Evolutionary conservation across 2,888 invertebrate genomes (phyloP).

Genomic region (Epiblema foenella): DNA sequence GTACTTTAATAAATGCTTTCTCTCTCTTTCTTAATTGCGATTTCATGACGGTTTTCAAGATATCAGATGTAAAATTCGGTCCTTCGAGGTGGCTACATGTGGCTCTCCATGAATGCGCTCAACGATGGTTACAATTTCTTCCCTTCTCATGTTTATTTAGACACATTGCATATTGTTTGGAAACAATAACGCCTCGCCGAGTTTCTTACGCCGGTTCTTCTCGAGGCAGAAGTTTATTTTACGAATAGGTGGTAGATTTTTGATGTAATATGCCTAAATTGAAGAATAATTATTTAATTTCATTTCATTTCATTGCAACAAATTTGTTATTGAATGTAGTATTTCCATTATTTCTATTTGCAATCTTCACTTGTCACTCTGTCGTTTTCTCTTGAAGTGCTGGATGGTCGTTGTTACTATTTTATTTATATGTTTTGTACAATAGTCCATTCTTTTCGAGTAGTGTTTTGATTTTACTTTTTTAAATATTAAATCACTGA

Average conservation of each 20-base stretch:
- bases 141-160: no score
- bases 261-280: no score
- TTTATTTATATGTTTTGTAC: conserved; percentile 6
- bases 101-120: background rate
- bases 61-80: background rate
- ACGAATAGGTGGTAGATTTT: no score
- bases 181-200: no score
- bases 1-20: no score
- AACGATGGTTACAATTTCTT: background rate
- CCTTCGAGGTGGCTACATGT: background rate
- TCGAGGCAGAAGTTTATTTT: no score
- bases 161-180: no score
- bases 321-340: background rate
- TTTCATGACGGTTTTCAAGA: background rate
- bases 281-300: no score
- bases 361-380: background rate
- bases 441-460: conserved; percentile 19
- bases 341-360: background rate
- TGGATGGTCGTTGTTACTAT: background rate
- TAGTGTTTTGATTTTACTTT: conserved; percentile 36
- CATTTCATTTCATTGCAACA: no score
- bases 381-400: background rate
- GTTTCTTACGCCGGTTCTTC: no score
- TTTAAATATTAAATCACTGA: conserved; percentile 32
- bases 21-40: background rate